phyloP scores from a whole-genome alignment of 2,797 vertebrate genomes.

The Lacerta viridis region DNA sequence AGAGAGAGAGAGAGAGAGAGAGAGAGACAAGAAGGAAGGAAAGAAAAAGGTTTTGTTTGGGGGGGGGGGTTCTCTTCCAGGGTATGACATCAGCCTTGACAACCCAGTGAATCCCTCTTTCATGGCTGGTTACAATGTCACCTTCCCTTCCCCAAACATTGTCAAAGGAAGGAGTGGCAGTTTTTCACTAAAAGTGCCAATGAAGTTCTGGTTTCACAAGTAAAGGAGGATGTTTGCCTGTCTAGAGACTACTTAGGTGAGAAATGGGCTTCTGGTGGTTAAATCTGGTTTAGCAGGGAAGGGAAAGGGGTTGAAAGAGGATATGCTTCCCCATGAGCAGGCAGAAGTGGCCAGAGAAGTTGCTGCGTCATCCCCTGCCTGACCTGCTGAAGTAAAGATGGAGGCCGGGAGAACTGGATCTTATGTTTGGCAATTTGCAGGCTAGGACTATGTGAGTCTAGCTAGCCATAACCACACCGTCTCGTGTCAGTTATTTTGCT shows the following conservation, averaged over 20 bases:
- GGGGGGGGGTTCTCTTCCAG: neutral
- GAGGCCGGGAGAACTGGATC: neutral
- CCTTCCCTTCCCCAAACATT: constrained; percentile 7
- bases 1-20: neutral
- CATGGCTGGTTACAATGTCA: neutral
- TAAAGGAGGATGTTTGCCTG: neutral
- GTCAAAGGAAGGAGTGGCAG: neutral
- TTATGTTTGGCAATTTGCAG: neutral
- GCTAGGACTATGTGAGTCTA: neutral
- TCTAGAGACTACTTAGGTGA: neutral
- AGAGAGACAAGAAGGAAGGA: neutral
- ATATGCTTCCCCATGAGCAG: neutral
- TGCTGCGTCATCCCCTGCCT: neutral
- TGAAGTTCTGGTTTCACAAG: neutral
- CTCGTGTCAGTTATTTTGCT: neutral
- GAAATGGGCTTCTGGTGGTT: neutral
- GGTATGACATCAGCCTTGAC: constrained; percentile 12
- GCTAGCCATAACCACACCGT: neutral
- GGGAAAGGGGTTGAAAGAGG: neutral
- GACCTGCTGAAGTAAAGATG: neutral
- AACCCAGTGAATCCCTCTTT: constrained; percentile 13
- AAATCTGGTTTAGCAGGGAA: neutral
- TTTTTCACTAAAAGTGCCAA: neutral
- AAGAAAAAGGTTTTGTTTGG: neutral
- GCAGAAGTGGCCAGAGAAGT: neutral